Evolutionary conservation across 2,888 invertebrate species (phyloP).

Genomic region (Sinotaia quadrata): DNA sequence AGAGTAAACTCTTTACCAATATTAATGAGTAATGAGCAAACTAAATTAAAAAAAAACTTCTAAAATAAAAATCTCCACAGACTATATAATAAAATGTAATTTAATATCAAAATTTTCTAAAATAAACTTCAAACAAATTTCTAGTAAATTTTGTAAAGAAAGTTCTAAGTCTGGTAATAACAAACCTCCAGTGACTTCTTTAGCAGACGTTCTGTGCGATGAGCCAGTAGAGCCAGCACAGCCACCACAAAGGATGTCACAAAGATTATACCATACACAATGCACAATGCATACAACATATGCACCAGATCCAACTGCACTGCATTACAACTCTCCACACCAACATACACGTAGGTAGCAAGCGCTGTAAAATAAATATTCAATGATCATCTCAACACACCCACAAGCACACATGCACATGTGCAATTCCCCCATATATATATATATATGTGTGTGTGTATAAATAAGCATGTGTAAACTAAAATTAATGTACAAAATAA

Average conservation of each 20-base stretch:
- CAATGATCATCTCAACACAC: too few species aligned
- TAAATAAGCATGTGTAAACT: conserved; percentile 32
- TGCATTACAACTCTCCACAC: conserved; percentile 39
- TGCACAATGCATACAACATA: conserved; percentile 50
- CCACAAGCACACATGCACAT: too few species aligned
- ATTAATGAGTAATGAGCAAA: too few species aligned
- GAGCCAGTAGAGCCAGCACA: conserved; percentile 51
- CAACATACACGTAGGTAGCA: conserved; percentile 32
- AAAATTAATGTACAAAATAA: too few species aligned
- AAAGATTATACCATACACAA: conserved; percentile 45
- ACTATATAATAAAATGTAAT: too few species aligned
- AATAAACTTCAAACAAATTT: too few species aligned
- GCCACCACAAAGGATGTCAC: conserved; percentile 46
- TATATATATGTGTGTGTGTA: not conserved
- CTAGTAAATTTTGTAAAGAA: too few species aligned
- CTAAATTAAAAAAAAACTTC: too few species aligned
- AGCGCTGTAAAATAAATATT: conserved; percentile 32
- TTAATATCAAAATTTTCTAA: too few species aligned
- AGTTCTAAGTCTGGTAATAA: not conserved
- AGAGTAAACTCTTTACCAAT: too few species aligned
- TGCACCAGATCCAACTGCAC: conserved; percentile 41
- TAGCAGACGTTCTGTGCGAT: conserved; percentile 48
- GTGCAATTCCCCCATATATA: too few species aligned
- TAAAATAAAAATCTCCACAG: not conserved
- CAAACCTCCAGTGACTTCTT: conserved; percentile 43